Conservation (phyloP, 2,797 vertebrate genomes). For the Eulemur albifrons region DNA sequence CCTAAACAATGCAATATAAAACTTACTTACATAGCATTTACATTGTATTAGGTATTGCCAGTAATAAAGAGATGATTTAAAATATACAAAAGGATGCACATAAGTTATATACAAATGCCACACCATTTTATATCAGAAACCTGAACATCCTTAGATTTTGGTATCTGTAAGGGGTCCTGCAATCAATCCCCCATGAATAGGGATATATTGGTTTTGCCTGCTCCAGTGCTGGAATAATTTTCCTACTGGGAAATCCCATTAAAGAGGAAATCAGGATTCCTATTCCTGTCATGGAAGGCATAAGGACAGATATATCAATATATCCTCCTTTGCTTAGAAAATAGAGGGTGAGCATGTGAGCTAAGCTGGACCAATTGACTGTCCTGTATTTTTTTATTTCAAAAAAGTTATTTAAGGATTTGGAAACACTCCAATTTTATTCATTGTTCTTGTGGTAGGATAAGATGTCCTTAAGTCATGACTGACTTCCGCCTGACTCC, state of each 20-base stretch:
- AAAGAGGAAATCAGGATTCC: background rate
- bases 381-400: background rate
- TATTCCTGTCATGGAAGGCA: background rate
- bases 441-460: background rate
- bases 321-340: background rate
- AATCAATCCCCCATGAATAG: background rate
- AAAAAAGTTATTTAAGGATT: background rate
- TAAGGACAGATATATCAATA: background rate
- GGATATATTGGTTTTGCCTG: background rate
- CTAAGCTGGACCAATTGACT: background rate
- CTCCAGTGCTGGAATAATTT: background rate
- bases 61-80: background rate
- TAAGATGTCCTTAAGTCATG: background rate
- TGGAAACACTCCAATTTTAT: background rate
- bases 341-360: background rate
- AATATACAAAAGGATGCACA: background rate
- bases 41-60: background rate
- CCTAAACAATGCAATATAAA: background rate
- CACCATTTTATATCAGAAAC: background rate
- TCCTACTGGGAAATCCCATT: background rate
- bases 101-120: background rate
- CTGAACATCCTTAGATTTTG: background rate
- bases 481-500: background rate
- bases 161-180: accelerated
- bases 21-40: background rate